Evolutionary conservation across 2,888 invertebrate species (phyloP).

Genomic region (Cryptocephalus moraei): DNA sequence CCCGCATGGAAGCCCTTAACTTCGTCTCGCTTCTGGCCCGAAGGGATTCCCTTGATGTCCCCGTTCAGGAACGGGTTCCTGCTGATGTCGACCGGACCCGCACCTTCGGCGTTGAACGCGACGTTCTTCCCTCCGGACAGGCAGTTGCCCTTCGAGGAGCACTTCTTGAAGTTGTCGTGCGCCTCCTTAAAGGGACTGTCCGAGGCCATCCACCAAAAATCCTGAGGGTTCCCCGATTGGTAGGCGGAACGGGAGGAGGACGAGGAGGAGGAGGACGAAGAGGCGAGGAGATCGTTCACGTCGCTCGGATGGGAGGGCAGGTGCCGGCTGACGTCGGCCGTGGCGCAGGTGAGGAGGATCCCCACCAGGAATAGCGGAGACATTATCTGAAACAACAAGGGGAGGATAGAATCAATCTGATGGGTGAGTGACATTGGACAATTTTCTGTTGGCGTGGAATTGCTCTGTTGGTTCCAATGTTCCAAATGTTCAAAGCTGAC

Average conservation of each 20-base stretch:
- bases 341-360: background rate
- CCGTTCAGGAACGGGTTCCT: conserved; percentile 20
- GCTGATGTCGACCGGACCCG: conserved; percentile 15
- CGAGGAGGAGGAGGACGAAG: conserved; percentile 4
- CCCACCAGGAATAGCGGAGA: background rate
- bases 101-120: background rate
- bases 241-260: conserved; percentile 5
- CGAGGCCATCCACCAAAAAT: conserved; percentile 53
- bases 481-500: no score
- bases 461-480: no score
- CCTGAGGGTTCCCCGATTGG: conserved; percentile 33
- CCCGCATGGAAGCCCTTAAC: conserved; percentile 11
- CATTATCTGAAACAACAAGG: background rate
- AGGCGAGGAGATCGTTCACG: conserved; percentile 19
- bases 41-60: conserved; percentile 10
- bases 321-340: conserved; percentile 7
- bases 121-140: background rate
- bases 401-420: no score
- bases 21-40: conserved; percentile 5
- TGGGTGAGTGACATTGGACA: no score
- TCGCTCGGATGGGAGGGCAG: conserved; percentile 19
- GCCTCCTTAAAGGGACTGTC: conserved; percentile 48
- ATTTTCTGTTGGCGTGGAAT: no score
- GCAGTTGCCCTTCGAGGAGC: conserved; percentile 25
- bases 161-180: conserved; percentile 34